Conservation (phyloP, 2,113 vertebrate genomes). For the Crotalus horridus region DNA sequence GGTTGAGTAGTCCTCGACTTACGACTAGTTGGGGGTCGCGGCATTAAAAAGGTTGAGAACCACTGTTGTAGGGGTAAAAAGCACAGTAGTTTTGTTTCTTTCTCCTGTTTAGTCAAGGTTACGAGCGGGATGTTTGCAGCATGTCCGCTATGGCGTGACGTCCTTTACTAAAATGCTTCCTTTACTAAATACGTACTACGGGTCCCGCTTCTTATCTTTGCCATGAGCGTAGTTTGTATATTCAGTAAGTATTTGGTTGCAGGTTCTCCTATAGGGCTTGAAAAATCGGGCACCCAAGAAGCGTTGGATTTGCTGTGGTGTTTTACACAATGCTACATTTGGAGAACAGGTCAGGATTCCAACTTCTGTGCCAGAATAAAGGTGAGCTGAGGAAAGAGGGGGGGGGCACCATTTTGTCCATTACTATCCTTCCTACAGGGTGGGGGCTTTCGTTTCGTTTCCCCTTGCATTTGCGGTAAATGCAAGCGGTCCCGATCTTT, state of each 20-base stretch:
- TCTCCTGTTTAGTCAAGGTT: background rate
- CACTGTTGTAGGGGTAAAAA: background rate
- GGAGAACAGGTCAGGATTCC: background rate
- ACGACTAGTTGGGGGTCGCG: too few species aligned
- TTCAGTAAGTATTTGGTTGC: background rate
- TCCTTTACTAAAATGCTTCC: background rate
- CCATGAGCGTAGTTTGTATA: background rate
- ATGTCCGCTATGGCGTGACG: background rate
- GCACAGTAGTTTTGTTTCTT: background rate
- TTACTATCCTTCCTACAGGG: background rate
- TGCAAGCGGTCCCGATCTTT: background rate
- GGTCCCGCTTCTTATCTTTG: background rate
- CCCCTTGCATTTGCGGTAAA: background rate
- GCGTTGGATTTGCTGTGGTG: background rate
- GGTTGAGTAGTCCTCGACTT: too few species aligned
- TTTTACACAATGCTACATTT: background rate
- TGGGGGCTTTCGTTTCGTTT: background rate
- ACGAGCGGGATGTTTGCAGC: background rate
- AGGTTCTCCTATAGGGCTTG: background rate
- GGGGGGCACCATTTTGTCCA: background rate
- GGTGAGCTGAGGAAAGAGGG: background rate
- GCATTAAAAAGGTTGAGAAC: too few species aligned
- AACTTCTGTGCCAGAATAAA: background rate
- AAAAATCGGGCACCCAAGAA: background rate
- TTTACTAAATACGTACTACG: background rate